Conservation (phyloP, 2,888 invertebrate species). For the Argyresthia goedartella region DNA sequence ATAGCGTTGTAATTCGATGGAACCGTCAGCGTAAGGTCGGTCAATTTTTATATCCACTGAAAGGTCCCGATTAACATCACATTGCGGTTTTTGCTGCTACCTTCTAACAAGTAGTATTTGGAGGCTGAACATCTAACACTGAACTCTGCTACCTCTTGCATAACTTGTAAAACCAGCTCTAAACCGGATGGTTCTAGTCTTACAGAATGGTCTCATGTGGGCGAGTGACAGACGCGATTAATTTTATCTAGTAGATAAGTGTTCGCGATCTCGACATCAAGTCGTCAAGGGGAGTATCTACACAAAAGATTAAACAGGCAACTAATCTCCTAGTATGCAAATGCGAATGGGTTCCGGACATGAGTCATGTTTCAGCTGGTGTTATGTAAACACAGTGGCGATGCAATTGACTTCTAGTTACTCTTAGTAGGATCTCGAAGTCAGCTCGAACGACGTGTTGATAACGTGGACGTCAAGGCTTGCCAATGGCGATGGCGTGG, state of each 20-base stretch:
- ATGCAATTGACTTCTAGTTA: conserved; percentile 2
- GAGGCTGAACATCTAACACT: too few relatives aligned
- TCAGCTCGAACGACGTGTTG: background rate
- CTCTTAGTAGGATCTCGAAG: background rate
- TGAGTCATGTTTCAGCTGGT: conserved; percentile 43
- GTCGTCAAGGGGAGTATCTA: background rate
- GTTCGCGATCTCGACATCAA: background rate
- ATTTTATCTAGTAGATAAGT: conserved; percentile 25
- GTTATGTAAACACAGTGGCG: conserved; percentile 28
- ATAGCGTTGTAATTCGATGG: too few relatives aligned
- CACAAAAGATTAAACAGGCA: background rate
- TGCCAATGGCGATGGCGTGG: background rate
- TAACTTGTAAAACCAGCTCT: too few relatives aligned
- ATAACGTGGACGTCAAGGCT: too few relatives aligned
- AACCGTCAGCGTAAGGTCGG: too few relatives aligned
- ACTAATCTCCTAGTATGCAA: conserved; percentile 47
- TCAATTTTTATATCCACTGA: too few relatives aligned
- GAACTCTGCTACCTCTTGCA: too few relatives aligned
- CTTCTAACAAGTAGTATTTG: too few relatives aligned
- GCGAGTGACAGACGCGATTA: conserved; percentile 28
- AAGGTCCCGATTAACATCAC: too few relatives aligned
- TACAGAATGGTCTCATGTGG: background rate
- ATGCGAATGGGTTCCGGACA: conserved; percentile 41
- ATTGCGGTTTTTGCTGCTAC: too few relatives aligned
- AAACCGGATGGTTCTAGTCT: too few relatives aligned